phyloP scores from a whole-genome alignment of 1,140 invertebrate genomes.

The Sitodiplosis mosellana region DNA sequence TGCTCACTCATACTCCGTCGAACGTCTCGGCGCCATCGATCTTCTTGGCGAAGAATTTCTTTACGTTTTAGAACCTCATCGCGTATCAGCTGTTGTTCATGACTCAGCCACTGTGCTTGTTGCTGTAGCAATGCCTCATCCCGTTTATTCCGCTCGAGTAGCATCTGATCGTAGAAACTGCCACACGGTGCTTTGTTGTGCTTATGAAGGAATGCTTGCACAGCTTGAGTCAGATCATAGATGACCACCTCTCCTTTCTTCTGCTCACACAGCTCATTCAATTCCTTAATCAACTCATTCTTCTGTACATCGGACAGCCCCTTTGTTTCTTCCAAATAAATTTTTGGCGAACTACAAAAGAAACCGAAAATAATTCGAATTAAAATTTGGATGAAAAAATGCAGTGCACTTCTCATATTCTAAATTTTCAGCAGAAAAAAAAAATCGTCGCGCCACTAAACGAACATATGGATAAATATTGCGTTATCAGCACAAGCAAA shows the following conservation, averaged over 20 bases:
- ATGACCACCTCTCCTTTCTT: conserved; percentile 59
- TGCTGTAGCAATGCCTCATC: conserved; percentile 37
- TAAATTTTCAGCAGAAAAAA: neutral
- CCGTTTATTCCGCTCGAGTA: conserved; percentile 39
- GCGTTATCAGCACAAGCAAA: conserved; percentile 1
- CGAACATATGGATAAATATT: neutral
- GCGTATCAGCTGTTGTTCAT: conserved; percentile 17
- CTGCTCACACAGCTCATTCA: conserved; percentile 33
- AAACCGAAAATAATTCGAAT: no score
- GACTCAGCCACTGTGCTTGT: conserved; percentile 27
- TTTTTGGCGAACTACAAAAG: conserved; percentile 12
- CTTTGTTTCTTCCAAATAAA: conserved; percentile 25
- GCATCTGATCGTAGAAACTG: conserved; percentile 74
- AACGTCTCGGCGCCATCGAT: conserved; percentile 15
- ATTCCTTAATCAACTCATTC: conserved; percentile 31
- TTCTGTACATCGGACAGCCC: conserved; percentile 46
- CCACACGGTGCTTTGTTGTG: conserved; percentile 52
- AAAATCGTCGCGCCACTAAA: conserved; percentile 4
- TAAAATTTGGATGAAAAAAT: no score
- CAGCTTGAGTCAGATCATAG: conserved; percentile 47
- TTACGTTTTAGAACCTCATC: conserved; percentile 23
- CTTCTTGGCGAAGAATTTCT: conserved; percentile 20
- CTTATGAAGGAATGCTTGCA: conserved; percentile 43
- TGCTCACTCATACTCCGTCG: conserved; percentile 22
- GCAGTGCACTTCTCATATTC: no score